Conservation (phyloP, 2,888 invertebrate species). For the Parthenolecanium corni region DNA sequence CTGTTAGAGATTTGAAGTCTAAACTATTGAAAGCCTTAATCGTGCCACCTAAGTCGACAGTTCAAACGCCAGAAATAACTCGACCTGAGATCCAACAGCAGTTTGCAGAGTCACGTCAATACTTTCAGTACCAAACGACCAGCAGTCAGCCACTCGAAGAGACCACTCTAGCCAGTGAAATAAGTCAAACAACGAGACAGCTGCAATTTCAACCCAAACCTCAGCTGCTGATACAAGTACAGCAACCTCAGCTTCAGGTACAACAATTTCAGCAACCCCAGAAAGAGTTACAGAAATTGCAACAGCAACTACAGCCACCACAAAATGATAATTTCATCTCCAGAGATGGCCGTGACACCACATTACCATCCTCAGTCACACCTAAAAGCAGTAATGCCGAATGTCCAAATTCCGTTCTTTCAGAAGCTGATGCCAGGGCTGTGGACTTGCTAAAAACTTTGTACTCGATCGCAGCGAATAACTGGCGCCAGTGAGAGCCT, state of each 20-base stretch:
- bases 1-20: conserved; percentile 56
- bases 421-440: conserved; percentile 60
- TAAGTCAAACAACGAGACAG: no score
- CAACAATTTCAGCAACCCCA: no score
- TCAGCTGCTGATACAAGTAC: no score
- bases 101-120: no score
- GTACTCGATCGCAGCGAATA: conserved; percentile 66
- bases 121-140: no score
- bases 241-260: no score
- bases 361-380: neutral
- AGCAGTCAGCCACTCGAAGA: no score
- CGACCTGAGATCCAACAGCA: no score
- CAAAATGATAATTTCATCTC: neutral
- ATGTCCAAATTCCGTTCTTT: conserved; percentile 23
- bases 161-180: no score
- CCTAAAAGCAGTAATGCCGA: neutral
- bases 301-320: neutral
- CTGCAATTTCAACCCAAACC: no score
- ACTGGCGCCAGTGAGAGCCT: conserved; percentile 2
- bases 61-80: neutral
- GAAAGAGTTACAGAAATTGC: no score
- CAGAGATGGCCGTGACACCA: neutral
- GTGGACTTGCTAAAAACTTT: conserved; percentile 70
- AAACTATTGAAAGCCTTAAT: conserved; percentile 57
- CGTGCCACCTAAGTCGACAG: conserved; percentile 34